Evolutionary conservation across 2,888 invertebrate genomes (phyloP), one percentile per base, ranked within the genome.

Genomic region (Synanthedon formicaeformis): DNA sequence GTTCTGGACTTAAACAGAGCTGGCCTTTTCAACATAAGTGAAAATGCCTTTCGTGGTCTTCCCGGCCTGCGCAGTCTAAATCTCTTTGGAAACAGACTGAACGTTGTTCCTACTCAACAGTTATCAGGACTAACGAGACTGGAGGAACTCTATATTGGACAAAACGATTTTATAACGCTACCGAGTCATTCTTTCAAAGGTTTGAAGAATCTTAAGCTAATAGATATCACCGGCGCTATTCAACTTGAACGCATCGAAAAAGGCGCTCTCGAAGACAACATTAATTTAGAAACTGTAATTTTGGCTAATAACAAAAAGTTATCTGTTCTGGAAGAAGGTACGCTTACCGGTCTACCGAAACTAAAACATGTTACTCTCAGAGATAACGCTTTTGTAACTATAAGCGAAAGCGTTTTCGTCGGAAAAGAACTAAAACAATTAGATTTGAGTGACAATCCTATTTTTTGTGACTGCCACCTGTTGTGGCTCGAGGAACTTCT

Each of bases 1-100:
- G 92, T 92, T 12, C 79, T 96, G 63, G 95, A 96, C 74, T 84
- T 96, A 59, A 92, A 92, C 62, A 94, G 94, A 60, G 95, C 95
- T 27, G 94, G 93, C 14, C 89, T 96, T 58, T 91, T 91, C 55
- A 94, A 94, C 67, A 92, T 96, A 58, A 93, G 93, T 60, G 90
- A 91, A 14, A 89, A 91, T 55, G 93, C 95, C 14, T 93, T 96
- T 65, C 89, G 91, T 57, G 95, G 95, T 50, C 84, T 95, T 53
- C 91, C 90, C 55, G 92, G 92, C n/a, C 83, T 96, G 48, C 89
- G 95, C 57, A 92, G 89, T 62, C 84, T 96, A 40, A 93, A 93
- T 73, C 84, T 96, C 18, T 92, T 92, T n/a, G 95, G 94, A 60
- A 96, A 96, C 78, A 91, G 92, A 62, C 80, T 96, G 55, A 88